phyloP scores from a whole-genome alignment of 2,888 invertebrate species.

The Alcis repandata region DNA sequence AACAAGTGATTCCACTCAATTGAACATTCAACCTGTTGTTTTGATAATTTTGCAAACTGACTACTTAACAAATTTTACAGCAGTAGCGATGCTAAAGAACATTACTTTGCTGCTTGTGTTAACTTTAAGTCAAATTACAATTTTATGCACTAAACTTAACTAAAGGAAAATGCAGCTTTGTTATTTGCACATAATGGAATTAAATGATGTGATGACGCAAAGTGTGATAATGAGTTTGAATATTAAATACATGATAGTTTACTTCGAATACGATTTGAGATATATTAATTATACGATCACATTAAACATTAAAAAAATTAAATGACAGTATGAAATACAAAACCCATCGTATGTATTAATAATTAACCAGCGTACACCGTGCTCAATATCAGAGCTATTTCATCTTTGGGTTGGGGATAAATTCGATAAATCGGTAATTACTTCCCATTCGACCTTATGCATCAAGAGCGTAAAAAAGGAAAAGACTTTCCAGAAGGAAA shows the following conservation, averaged over 20 bases:
- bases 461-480: conserved; percentile 2
- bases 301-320: too few species aligned
- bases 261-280: too few species aligned
- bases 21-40: conserved; percentile 33
- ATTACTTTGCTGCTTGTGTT: background rate
- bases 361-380: too few species aligned
- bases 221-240: too few species aligned
- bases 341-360: too few species aligned
- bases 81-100: background rate
- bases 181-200: background rate
- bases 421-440: background rate
- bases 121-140: background rate
- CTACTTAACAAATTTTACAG: conserved; percentile 14
- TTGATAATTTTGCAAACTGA: conserved; percentile 21
- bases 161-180: background rate
- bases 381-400: too few species aligned
- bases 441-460: background rate
- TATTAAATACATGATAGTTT: too few species aligned
- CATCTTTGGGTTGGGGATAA: background rate
- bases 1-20: conserved; percentile 45
- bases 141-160: too few species aligned
- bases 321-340: too few species aligned
- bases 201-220: too few species aligned
- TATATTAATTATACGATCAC: too few species aligned
- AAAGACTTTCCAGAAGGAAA: conserved; percentile 11